These are phyloP conservation scores for Drosophila gaucha DNA, from an alignment of 2,888 invertebrate genomes.

Conservation along the genomic window DNA sequence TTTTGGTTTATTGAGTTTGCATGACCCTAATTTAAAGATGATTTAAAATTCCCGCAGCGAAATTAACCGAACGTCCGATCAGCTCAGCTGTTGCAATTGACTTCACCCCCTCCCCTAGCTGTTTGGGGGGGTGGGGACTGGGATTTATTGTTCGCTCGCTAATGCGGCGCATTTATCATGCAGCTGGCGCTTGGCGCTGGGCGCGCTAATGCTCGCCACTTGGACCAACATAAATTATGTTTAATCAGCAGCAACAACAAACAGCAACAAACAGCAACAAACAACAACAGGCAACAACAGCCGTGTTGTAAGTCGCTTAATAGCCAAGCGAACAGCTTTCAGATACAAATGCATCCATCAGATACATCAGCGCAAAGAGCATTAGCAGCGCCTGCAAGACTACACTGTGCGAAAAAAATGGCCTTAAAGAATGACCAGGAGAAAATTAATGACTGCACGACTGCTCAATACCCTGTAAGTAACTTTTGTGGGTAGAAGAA, in stretches of 20 bases:
- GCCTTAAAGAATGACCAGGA: background rate
- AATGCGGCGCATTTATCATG: constrained; percentile 75
- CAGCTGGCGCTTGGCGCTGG: constrained; percentile 43
- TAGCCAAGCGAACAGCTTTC: constrained; percentile 44
- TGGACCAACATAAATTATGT: constrained; percentile 70
- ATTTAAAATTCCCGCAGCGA: constrained; percentile 77
- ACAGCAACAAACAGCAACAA: constrained; percentile 16
- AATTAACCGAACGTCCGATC: constrained; percentile 69
- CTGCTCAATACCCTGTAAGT: too few relatives aligned
- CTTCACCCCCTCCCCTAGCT: background rate
- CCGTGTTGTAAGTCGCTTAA: constrained; percentile 48
- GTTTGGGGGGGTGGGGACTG: background rate
- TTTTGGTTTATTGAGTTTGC: constrained; percentile 74
- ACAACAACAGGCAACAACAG: constrained; percentile 18
- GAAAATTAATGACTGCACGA: too few relatives aligned
- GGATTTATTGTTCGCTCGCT: constrained; percentile 66
- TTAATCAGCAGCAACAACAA: constrained; percentile 57
- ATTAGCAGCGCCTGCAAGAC: background rate
- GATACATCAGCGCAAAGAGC: constrained; percentile 14
- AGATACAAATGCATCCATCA: constrained; percentile 45
- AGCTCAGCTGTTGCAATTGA: constrained; percentile 27
- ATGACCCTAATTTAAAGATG: constrained; percentile 79
- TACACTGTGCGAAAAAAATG: background rate
- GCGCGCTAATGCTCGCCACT: constrained; percentile 71
- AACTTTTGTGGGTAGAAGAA: too few relatives aligned